Conservation (phyloP, 2,888 invertebrate genomes). For the Leptopilina drosophilae region DNA sequence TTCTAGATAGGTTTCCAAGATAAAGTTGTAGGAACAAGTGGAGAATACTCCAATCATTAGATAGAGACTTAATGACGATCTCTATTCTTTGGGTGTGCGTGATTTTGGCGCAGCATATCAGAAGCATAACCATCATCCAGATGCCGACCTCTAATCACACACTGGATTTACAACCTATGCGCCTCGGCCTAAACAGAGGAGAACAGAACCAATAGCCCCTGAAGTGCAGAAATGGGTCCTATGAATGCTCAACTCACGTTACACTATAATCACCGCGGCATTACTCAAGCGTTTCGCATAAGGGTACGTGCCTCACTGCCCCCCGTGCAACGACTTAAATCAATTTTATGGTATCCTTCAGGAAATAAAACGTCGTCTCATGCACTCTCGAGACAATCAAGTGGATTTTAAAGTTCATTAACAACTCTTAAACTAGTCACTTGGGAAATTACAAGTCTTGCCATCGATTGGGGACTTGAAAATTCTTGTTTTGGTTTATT, state of each 20-base stretch:
- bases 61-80: not conserved
- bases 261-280: constrained; percentile 29
- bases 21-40: too few species aligned
- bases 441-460: not conserved
- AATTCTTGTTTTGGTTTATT: not conserved
- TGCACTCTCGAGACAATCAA: constrained; percentile 3
- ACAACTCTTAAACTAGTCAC: not conserved
- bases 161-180: constrained; percentile 32
- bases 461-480: too few species aligned
- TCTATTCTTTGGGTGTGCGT: not conserved
- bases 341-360: constrained; percentile 25
- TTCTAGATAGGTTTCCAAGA: too few species aligned
- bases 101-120: not conserved
- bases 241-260: constrained; percentile 11
- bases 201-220: constrained; percentile 26
- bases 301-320: constrained; percentile 14
- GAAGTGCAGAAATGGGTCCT: constrained; percentile 29
- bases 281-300: constrained; percentile 21
- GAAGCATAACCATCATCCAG: not conserved
- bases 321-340: constrained; percentile 6
- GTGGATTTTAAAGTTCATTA: constrained; percentile 14
- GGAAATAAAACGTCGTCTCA: constrained; percentile 7
- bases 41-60: not conserved
- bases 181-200: constrained; percentile 1
- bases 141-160: constrained; percentile 35